Base-by-base conservation (phyloP, 1,140 invertebrate species). In the Caenorhabditis inopinata region DNA sequence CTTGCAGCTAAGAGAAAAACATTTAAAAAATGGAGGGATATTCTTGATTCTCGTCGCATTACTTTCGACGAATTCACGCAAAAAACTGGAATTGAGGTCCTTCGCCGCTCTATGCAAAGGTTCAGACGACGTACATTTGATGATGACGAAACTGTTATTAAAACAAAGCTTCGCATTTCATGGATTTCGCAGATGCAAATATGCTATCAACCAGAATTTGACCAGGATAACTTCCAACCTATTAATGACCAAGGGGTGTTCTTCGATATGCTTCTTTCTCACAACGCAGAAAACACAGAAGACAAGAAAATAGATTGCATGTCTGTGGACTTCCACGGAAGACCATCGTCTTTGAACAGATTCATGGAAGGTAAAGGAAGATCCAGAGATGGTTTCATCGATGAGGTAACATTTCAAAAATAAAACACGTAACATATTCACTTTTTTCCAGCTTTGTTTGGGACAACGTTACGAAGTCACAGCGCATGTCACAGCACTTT, bases 121-220 rank as follows among this genome's bases (percentile, higher is more conserved):
- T 88, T 88, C 83, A 84, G 85, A 81, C 45, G 87, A 73, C 85
- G 83, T 16, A 86, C 84, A 12, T 88, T 85, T 46, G 75, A 76
- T 38, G 78, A 87, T 42, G 87, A 88, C 32, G 84, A 88, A 23
- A 51, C 84, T 27, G 82, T 85, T 12, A 85, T 88, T 78, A 83
- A 74, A 46, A 88, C 87, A 14, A 78, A 80, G 29, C 78, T 88
- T 14, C 38, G 76, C 18, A 87, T 85, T 35, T 84, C 86, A 4
- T 88, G 87, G 87, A 83, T 88, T 74, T 88, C 87, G 27, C 83
- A 84, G 78, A 88, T 87, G 83, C 87, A 88, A 78, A 82, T 88
- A 29, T 88, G 87, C 62, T 88, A 87, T 47, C 87, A 88, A 51
- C 87, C 87, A 6, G 78, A 62, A 79, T 87, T 85, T 73, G 85